Evolutionary conservation across 1,140 invertebrate species (phyloP).

Genomic region (Rhynchophorus ferrugineus): DNA sequence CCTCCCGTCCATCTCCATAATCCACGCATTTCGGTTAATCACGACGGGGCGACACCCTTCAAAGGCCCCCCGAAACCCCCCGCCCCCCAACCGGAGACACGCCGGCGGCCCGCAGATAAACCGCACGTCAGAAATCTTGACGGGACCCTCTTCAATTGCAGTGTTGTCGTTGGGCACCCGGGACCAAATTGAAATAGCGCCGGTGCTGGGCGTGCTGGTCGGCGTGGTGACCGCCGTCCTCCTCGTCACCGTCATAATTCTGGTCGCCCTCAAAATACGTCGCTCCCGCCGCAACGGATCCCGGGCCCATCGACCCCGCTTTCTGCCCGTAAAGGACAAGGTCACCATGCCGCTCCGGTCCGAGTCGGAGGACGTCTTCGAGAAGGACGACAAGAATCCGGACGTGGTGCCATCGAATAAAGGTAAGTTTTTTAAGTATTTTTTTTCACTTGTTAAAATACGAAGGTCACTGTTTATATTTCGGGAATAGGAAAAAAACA

Average conservation of each 20-base stretch:
- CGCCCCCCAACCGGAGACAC: too few species aligned
- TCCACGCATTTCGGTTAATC: too few species aligned
- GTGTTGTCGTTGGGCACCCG: conserved; percentile 37
- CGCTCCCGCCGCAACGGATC: conserved; percentile 46
- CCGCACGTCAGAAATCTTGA: too few species aligned
- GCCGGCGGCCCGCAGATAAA: too few species aligned
- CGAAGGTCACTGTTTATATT: too few species aligned
- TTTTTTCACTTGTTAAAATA: too few species aligned
- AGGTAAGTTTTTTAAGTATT: conserved; percentile 53
- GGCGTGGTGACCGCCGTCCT: conserved; percentile 62
- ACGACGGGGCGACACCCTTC: too few species aligned
- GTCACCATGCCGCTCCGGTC: conserved; percentile 51
- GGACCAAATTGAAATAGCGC: conserved; percentile 59
- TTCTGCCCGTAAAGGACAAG: conserved; percentile 61
- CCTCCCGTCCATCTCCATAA: too few species aligned
- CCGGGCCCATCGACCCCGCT: conserved; percentile 47
- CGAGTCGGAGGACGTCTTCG: conserved; percentile 61
- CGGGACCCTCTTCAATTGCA: conserved; percentile 25
- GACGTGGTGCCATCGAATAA: conserved; percentile 80
- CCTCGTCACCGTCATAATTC: conserved; percentile 59
- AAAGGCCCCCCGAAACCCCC: too few species aligned
- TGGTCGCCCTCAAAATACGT: conserved; percentile 60
- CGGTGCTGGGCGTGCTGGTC: conserved; percentile 65
- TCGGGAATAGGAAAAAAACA: too few species aligned
- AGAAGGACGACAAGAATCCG: conserved; percentile 72